Base-by-base conservation (phyloP, 2,888 invertebrate genomes). In the Agrochola macilenta region DNA sequence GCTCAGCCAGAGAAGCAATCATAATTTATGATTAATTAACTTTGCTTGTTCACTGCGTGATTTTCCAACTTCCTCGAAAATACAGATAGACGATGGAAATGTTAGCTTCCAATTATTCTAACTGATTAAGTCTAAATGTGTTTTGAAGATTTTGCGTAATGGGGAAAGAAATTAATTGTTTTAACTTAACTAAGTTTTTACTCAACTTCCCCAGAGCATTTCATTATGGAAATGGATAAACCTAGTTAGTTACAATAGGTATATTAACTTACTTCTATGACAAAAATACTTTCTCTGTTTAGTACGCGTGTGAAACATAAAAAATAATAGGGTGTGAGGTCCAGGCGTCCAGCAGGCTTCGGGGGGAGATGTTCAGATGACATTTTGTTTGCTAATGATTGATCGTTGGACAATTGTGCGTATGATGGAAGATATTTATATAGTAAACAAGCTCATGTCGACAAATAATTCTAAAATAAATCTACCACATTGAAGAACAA, bases 11-110 rank as follows among this genome's bases (percentile, higher is more conserved):
- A 88, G 85, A 87, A 90, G 89, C 89, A 89, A 91, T 91, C 90
- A 91, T 91, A 88, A 92, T 92, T 91, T 91, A 91, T 90, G 90
- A 90, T 91, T 92, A 90, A 93, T 93, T 92, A 92, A 89, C 88
- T 90, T 90, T 88, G 81, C 89, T 86, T 88, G 87, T 87, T 87
- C 86, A 84, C 85, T 87, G 84, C 85, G 83, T 87, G 88, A 87
- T 89, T 87, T 90, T 87, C 80, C 77, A 79, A 83, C 82, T 74
- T 80, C 73, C 64, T 82, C 80, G 69, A 84, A 78, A 85, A 82
- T 75, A 77, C 61, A 74, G 76, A 69, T 64, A 82, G 64, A 64
- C 54, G 69, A 76, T 72, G 72, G 65, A 79, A 85, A 75, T 82
- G 58, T 61, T 84, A 77, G 71, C 64, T 68, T 64, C 60, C 70